Conservation (phyloP, 2,888 invertebrate genomes). For the Conistra vaccinii region DNA sequence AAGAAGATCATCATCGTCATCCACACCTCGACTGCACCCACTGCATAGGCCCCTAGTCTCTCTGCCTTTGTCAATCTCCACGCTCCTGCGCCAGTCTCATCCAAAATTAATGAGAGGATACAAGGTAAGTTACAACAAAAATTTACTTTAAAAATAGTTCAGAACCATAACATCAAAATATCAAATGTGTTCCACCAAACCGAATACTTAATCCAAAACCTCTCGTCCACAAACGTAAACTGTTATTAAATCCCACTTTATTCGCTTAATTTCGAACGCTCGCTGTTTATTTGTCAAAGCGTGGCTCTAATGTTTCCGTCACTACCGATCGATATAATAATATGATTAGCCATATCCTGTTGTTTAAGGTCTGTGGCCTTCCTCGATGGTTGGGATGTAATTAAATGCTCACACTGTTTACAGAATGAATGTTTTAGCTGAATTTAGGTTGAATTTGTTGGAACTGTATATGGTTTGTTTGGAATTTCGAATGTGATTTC, state of each 20-base stretch:
- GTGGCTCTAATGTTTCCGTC: slow-evolving; percentile 44
- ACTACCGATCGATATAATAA: slow-evolving; percentile 53
- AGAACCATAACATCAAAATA: not conserved
- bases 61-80: too few species aligned
- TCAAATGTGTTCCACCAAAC: not conserved
- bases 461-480: too few species aligned
- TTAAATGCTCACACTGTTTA: slow-evolving; percentile 43
- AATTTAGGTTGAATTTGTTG: slow-evolving; percentile 24
- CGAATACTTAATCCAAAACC: slow-evolving; percentile 13
- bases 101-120: not conserved
- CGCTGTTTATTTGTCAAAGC: slow-evolving; percentile 40
- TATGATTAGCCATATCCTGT: slow-evolving; percentile 56
- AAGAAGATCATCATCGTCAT: not conserved
- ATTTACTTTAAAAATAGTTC: not conserved
- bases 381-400: slow-evolving; percentile 39
- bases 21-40: not conserved
- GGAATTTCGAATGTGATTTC: too few species aligned
- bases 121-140: not conserved
- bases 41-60: too few species aligned
- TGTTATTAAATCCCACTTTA: slow-evolving; percentile 12
- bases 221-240: slow-evolving; percentile 20
- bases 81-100: too few species aligned
- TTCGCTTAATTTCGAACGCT: slow-evolving; percentile 18
- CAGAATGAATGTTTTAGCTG: slow-evolving; percentile 7
- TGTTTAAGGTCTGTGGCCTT: slow-evolving; percentile 48